Evolutionary conservation across 2,888 invertebrate genomes (phyloP).

Genomic region (Sepiola atlantica): DNA sequence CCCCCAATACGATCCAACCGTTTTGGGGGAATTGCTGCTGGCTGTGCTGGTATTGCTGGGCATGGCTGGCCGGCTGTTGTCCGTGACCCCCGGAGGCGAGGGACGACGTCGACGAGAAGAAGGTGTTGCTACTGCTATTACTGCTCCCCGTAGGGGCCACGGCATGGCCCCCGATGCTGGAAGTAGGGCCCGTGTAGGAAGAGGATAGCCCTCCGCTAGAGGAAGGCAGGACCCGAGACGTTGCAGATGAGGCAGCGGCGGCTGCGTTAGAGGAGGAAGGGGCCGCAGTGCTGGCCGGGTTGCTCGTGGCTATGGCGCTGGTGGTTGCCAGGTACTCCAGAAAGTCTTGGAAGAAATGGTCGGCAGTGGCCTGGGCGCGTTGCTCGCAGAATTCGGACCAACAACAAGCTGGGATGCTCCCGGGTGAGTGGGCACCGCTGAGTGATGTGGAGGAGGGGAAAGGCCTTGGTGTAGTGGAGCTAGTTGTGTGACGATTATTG

Average conservation of each 20-base stretch:
- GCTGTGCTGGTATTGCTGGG: constrained; percentile 41
- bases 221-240: not conserved
- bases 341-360: constrained; percentile 91
- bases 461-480: not conserved
- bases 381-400: constrained; percentile 71
- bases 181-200: not conserved
- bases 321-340: constrained; percentile 77
- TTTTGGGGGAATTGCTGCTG: constrained; percentile 80
- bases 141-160: constrained; percentile 2
- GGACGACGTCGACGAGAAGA: constrained; percentile 44
- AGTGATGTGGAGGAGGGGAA: not conserved
- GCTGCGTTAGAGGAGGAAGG: constrained; percentile 34
- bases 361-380: constrained; percentile 87
- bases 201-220: constrained; percentile 20
- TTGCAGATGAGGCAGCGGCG: not conserved
- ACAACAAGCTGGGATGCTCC: constrained; percentile 49
- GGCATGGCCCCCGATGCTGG: constrained; percentile 15
- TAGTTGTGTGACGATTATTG: constrained; percentile 20
- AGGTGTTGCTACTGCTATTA: constrained; percentile 32
- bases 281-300: constrained; percentile 82
- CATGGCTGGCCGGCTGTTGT: constrained; percentile 18
- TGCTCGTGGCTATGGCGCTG: constrained; percentile 50
- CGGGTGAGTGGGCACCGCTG: not conserved
- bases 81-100: constrained; percentile 34
- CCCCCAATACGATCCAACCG: constrained; percentile 77